phyloP scores from a whole-genome alignment of 1,140 invertebrate genomes.

The Drosophila neocordata region DNA sequence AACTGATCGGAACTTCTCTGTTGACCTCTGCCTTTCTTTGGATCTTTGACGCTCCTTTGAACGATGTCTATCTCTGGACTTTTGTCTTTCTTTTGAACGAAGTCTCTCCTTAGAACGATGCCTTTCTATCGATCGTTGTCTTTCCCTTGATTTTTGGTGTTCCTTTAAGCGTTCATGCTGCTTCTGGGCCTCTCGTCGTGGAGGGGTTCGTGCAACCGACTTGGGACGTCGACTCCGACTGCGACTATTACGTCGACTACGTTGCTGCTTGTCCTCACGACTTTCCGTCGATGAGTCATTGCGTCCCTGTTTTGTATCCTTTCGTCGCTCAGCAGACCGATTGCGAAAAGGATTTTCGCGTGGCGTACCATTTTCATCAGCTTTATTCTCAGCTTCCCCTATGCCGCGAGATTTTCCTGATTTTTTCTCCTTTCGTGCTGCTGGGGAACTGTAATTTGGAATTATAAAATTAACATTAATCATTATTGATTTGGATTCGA shows the following conservation, averaged over 20 bases:
- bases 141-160: slow-evolving; percentile 16
- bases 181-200: slow-evolving; percentile 30
- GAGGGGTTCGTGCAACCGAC: slow-evolving; percentile 42
- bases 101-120: slow-evolving; percentile 21
- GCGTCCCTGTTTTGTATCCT: slow-evolving; percentile 38
- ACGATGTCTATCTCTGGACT: slow-evolving; percentile 15
- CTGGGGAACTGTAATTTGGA: slow-evolving; percentile 35
- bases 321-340: slow-evolving; percentile 65
- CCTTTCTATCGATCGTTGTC: slow-evolving; percentile 20
- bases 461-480: not conserved
- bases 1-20: slow-evolving; percentile 2
- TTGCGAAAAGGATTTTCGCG: slow-evolving; percentile 60
- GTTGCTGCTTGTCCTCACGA: slow-evolving; percentile 8
- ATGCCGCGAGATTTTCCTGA: slow-evolving; percentile 31
- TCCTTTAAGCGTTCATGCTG: slow-evolving; percentile 28
- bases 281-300: slow-evolving; percentile 42
- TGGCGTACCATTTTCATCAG: slow-evolving; percentile 25
- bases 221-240: slow-evolving; percentile 26
- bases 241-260: slow-evolving; percentile 15
- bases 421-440: slow-evolving; percentile 51
- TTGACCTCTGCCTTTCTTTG: slow-evolving; percentile 37
- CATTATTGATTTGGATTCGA: not conserved
- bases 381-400: slow-evolving; percentile 13
- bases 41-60: slow-evolving; percentile 29
- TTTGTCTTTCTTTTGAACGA: slow-evolving; percentile 26